Evolutionary conservation across 2,113 vertebrate genomes (phyloP).

Genomic region (Taxidea taxus): DNA sequence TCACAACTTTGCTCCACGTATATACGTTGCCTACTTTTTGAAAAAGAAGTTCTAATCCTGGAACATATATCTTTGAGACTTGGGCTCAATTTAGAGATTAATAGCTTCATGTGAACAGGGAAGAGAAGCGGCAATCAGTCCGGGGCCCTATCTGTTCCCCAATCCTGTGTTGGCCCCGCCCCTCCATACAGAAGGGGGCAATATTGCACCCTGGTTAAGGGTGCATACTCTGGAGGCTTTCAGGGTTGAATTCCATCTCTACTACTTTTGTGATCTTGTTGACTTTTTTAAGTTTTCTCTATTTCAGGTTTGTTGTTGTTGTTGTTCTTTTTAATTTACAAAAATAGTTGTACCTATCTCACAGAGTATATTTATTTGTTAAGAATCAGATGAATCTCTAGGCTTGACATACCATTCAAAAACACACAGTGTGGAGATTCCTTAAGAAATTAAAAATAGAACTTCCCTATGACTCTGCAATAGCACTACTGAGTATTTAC

Average conservation of each 20-base stretch:
- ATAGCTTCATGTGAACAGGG: neutral
- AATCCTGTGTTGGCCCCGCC: rapidly evolving
- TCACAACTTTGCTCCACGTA: neutral
- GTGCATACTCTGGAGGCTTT: no score
- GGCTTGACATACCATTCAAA: neutral
- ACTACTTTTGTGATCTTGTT: neutral
- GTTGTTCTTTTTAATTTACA: neutral
- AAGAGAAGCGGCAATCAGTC: neutral
- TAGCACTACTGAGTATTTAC: no score
- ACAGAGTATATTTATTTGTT: neutral
- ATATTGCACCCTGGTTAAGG: neutral
- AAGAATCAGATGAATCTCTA: neutral
- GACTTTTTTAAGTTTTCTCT: neutral
- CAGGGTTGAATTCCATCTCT: neutral
- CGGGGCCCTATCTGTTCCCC: no score
- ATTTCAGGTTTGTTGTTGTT: neutral
- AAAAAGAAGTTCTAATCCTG: neutral
- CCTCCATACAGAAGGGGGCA: rapidly evolving
- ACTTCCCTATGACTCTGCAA: no score
- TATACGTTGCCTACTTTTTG: neutral
- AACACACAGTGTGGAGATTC: no score
- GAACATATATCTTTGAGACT: neutral
- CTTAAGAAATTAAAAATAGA: no score
- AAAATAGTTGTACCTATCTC: neutral
- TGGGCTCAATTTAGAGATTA: neutral